Conservation (phyloP, 2,888 invertebrate genomes). For the Axea sp. region DNA sequence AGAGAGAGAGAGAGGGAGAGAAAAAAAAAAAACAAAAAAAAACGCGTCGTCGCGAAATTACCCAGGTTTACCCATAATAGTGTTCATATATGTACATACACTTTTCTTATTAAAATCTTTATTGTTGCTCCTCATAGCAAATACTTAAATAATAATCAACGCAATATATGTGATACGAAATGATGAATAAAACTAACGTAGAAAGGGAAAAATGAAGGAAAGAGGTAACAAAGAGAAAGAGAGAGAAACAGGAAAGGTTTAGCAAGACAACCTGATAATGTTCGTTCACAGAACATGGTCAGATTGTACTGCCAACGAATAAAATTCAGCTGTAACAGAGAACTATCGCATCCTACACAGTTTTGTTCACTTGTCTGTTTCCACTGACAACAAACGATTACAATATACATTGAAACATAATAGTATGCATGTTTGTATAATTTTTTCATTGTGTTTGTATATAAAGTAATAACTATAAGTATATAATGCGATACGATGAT, state of each 20-base stretch:
- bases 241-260: background rate
- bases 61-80: slow-evolving; percentile 49
- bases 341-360: slow-evolving; percentile 16
- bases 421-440: slow-evolving; percentile 10
- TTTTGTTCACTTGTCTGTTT: slow-evolving; percentile 16
- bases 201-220: slow-evolving; percentile 3
- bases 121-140: slow-evolving; percentile 72
- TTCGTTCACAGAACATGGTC: background rate
- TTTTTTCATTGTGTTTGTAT: background rate
- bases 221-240: slow-evolving; percentile 1
- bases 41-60: slow-evolving; percentile 40
- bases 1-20: background rate
- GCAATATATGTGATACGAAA: slow-evolving; percentile 50
- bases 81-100: slow-evolving; percentile 59
- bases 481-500: slow-evolving; percentile 32
- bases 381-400: slow-evolving; percentile 28
- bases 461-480: slow-evolving; percentile 29
- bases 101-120: slow-evolving; percentile 74
- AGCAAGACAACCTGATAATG: too few relatives aligned
- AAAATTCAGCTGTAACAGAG: slow-evolving; percentile 15
- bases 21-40: background rate
- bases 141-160: slow-evolving; percentile 75
- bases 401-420: slow-evolving; percentile 34
- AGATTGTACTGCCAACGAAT: slow-evolving; percentile 1
- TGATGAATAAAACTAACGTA: slow-evolving; percentile 62